Percentiles rank a stretch among this genome's conserved stretches.
Conservation (phyloP, 2,888 invertebrate species). For the Augochlorella aurata region DNA sequence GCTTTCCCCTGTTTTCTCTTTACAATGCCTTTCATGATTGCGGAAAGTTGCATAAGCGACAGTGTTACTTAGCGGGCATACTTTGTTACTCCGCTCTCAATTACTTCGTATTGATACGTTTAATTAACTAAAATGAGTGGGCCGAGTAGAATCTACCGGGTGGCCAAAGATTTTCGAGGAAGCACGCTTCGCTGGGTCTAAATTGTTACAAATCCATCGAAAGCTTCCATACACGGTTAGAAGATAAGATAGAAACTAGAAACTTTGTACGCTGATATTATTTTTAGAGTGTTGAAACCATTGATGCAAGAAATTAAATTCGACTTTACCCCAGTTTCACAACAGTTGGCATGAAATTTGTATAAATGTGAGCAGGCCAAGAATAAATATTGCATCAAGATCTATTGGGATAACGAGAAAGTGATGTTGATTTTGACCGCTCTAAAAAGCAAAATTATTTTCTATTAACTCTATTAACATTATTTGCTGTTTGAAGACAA, state of each 20-base stretch:
- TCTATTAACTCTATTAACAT: neutral
- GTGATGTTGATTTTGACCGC: neutral
- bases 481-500: too few relatives aligned
- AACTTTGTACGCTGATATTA: neutral
- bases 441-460: neutral
- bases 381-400: neutral
- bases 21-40: neutral
- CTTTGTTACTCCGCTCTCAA: neutral
- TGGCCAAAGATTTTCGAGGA: neutral
- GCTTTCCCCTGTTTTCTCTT: neutral
- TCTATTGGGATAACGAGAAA: neutral
- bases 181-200: neutral
- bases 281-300: neutral
- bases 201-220: neutral
- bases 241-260: neutral
- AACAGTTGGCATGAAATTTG: conserved; percentile 3
- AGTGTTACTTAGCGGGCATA: neutral
- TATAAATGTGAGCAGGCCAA: neutral
- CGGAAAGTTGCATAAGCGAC: neutral
- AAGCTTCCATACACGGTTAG: neutral
- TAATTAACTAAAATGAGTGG: too few relatives aligned
- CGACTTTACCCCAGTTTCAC: neutral
- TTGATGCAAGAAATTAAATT: neutral
- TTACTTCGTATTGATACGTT: neutral
- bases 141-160: neutral